These are phyloP conservation scores for Pristionchus arcanus DNA, from an alignment of 2,888 invertebrate species.

Conservation along the genomic window DNA sequence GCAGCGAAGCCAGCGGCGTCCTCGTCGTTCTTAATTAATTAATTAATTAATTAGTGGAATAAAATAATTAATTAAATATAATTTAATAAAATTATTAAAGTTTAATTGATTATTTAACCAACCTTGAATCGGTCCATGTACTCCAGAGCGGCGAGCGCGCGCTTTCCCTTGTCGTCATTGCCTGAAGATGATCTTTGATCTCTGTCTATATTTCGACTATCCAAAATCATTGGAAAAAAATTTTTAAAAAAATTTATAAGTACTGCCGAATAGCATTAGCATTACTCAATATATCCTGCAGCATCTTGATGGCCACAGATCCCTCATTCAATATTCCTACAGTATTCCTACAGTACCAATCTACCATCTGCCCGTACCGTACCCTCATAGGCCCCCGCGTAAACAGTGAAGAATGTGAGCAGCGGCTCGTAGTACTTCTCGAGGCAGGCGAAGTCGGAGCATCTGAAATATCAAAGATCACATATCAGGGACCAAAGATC, in stretches of 20 bases:
- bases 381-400: not conserved
- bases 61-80: not conserved
- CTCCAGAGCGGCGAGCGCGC: not conserved
- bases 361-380: not conserved
- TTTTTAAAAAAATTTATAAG: too few relatives aligned
- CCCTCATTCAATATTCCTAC: not conserved
- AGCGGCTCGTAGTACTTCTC: conserved; percentile 37
- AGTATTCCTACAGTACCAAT: not conserved
- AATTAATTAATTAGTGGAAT: not conserved
- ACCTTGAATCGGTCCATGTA: conserved; percentile 43
- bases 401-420: conserved; percentile 24
- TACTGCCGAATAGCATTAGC: too few relatives aligned
- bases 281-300: too few relatives aligned
- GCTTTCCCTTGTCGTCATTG: not conserved
- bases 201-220: too few relatives aligned
- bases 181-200: not conserved
- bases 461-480: not conserved
- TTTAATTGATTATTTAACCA: not conserved
- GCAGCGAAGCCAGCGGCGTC: not conserved
- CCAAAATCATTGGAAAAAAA: too few relatives aligned
- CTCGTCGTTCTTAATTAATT: not conserved
- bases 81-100: too few relatives aligned
- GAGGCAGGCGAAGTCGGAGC: conserved; percentile 13
- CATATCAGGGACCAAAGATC: not conserved
- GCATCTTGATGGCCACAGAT: not conserved